phyloP scores from a whole-genome alignment of 2,113 vertebrate genomes.

The Corydoras maculifer region DNA sequence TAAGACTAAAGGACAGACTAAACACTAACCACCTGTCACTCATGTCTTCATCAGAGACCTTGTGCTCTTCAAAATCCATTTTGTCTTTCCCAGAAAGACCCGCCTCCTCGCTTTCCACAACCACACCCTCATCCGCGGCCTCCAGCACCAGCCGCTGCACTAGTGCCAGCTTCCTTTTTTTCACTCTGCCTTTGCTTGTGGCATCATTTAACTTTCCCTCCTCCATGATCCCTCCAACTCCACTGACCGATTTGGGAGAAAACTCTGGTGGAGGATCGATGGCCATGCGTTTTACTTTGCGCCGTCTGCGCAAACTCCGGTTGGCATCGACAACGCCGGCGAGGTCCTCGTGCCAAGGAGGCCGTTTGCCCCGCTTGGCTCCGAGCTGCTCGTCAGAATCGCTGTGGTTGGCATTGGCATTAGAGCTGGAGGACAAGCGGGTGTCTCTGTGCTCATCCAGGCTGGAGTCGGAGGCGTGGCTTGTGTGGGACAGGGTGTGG shows the following conservation, averaged over 20 bases:
- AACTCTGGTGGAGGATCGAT: slow-evolving; percentile 80
- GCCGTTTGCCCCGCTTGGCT: slow-evolving; percentile 66
- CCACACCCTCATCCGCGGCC: slow-evolving; percentile 67
- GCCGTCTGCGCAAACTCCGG: slow-evolving; percentile 78
- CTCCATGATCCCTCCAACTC: slow-evolving; percentile 55
- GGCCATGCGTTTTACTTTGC: slow-evolving; percentile 96
- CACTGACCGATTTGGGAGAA: slow-evolving; percentile 62
- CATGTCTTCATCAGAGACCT: slow-evolving; percentile 96
- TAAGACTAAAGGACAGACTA: slow-evolving; percentile 38
- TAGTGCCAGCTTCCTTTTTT: slow-evolving; percentile 80
- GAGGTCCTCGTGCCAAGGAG: slow-evolving; percentile 64
- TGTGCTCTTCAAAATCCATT: slow-evolving; percentile 94
- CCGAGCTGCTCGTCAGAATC: slow-evolving; percentile 93
- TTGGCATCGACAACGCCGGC: slow-evolving; percentile 68
- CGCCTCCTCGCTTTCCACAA: slow-evolving; percentile 68
- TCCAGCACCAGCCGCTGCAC: slow-evolving; percentile 70
- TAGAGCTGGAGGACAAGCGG: slow-evolving; percentile 59
- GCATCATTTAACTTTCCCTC: slow-evolving; percentile 45
- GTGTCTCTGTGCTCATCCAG: slow-evolving; percentile 77
- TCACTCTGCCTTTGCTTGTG: slow-evolving; percentile 77
- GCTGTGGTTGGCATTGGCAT: slow-evolving; percentile 71
- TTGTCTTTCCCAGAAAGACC: slow-evolving; percentile 78
- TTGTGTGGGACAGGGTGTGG: slow-evolving; percentile 83
- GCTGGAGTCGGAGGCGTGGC: slow-evolving; percentile 95
- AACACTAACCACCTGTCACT: slow-evolving; percentile 92